Evolutionary conservation across 2,797 vertebrate genomes (phyloP).

Genomic region (Esox masquinongy): DNA sequence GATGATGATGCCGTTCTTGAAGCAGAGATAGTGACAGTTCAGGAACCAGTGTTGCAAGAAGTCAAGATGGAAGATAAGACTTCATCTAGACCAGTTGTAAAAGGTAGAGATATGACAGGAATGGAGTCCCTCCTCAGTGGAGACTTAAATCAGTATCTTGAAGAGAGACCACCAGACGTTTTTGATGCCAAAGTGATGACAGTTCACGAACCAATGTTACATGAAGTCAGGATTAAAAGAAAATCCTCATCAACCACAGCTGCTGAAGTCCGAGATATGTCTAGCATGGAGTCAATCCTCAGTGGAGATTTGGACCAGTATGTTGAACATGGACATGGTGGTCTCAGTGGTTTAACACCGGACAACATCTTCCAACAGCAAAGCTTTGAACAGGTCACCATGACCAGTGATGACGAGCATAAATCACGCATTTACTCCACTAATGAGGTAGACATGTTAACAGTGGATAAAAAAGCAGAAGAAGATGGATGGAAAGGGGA

Average conservation of each 20-base stretch:
- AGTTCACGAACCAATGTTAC: slow-evolving; percentile 33
- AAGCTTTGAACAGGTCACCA: slow-evolving; percentile 33
- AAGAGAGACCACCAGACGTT: slow-evolving; percentile 14
- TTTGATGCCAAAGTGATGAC: slow-evolving; percentile 10
- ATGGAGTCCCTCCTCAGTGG: slow-evolving; percentile 47
- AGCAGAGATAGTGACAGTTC: not conserved
- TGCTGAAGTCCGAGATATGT: slow-evolving; percentile 30
- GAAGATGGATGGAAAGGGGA: slow-evolving; percentile 13
- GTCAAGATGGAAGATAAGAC: slow-evolving; percentile 15
- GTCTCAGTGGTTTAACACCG: not conserved
- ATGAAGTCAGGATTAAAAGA: slow-evolving; percentile 30
- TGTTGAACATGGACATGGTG: slow-evolving; percentile 23
- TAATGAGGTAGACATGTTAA: slow-evolving; percentile 25
- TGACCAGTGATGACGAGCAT: slow-evolving; percentile 35
- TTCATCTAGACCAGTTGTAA: not conserved
- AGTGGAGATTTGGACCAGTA: slow-evolving; percentile 46
- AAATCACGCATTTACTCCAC: slow-evolving; percentile 14
- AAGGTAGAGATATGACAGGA: slow-evolving; percentile 53
- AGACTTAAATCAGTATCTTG: slow-evolving; percentile 49
- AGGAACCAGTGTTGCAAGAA: slow-evolving; percentile 46
- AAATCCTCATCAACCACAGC: slow-evolving; percentile 13
- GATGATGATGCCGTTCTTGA: slow-evolving; percentile 9
- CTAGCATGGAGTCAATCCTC: slow-evolving; percentile 52
- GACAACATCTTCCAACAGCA: slow-evolving; percentile 35
- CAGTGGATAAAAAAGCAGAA: slow-evolving; percentile 12